Base-by-base conservation (phyloP, 2,888 invertebrate species). In the Anthophora plumipes region DNA sequence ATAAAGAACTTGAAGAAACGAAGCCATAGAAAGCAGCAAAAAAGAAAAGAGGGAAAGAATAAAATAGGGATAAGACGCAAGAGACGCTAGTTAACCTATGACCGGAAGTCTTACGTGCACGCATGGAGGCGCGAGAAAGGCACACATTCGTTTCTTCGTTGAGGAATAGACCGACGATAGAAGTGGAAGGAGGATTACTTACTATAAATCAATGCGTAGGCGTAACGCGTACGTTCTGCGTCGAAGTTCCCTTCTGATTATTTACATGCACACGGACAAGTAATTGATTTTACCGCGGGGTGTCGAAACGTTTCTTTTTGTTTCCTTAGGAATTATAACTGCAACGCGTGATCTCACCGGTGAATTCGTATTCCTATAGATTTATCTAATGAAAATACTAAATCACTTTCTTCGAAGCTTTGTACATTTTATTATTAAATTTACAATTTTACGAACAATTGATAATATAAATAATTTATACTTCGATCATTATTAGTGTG, bases 191-290 rank as follows among this genome's bases (percentile, higher is more conserved):
- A 37, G 71, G 63, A 57, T 69, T 57, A 68, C 43, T 67, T 54
- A 77, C 80, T 73, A 88, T 88, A 89, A 89, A 89, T 89, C 89
- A 88, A 85, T 84, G 84, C 79, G 89, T 89, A 85, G 88, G 89
- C 86, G 89, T 82, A 67, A 77, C 80, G 59, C 69, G 64, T 31
- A 77, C 67, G 67, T 75, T 68, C 25, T 61, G 61, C 71, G 84
- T 80, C 84, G 78, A 74, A 61, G 78, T 43, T 31, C 67, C 74
- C 83, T 74, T 25, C 71, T 68, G 86, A 84, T 85, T 87, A 87
- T 88, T 88, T 87, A 87, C 89, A 87, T 80, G 80, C 75, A 52
- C 60, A 39, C 22, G 75, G 75, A n/a, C 52, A 64, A 67, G 80
- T 82, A 86, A 88, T 86, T 86, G 82, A 84, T 89, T 87, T 83